Conservation (phyloP, 2,113 vertebrate genomes). For the Thryonomys swinderianus region DNA sequence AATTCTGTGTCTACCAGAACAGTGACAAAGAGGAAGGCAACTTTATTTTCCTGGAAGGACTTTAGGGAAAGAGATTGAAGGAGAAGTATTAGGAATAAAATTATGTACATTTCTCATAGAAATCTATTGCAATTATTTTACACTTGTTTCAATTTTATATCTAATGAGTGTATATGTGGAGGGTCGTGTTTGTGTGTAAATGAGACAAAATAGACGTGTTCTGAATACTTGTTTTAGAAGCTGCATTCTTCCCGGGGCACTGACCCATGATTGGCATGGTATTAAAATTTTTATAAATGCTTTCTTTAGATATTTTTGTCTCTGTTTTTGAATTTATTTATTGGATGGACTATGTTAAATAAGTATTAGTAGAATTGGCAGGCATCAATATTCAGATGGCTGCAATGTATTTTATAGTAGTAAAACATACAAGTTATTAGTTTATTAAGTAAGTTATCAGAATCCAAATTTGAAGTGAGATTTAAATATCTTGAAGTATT, state of each 20-base stretch:
- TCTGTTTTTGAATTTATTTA: not conserved
- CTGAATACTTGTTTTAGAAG: slow-evolving; percentile 20
- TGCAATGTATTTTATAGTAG: not conserved
- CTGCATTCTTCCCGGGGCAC: not conserved
- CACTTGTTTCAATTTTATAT: not conserved
- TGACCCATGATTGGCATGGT: not conserved
- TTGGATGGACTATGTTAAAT: not conserved
- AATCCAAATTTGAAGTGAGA: not conserved
- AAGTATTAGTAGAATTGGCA: not conserved
- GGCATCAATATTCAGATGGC: not conserved
- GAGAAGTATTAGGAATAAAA: not conserved
- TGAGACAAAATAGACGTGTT: not conserved
- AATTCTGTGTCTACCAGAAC: not conserved
- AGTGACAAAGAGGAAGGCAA: not conserved
- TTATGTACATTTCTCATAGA: not conserved
- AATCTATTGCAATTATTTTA: not conserved
- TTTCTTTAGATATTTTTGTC: not conserved
- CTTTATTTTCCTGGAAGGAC: slow-evolving; percentile 22
- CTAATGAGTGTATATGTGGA: not conserved
- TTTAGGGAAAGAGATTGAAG: not conserved
- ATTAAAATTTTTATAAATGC: not conserved
- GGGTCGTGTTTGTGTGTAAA: too few relatives aligned
- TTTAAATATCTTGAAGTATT: slow-evolving; percentile 28
- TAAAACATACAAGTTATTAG: not conserved
- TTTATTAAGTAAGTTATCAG: not conserved